phyloP scores from a whole-genome alignment of 2,888 invertebrate species.

The Corythucha ciliata region DNA sequence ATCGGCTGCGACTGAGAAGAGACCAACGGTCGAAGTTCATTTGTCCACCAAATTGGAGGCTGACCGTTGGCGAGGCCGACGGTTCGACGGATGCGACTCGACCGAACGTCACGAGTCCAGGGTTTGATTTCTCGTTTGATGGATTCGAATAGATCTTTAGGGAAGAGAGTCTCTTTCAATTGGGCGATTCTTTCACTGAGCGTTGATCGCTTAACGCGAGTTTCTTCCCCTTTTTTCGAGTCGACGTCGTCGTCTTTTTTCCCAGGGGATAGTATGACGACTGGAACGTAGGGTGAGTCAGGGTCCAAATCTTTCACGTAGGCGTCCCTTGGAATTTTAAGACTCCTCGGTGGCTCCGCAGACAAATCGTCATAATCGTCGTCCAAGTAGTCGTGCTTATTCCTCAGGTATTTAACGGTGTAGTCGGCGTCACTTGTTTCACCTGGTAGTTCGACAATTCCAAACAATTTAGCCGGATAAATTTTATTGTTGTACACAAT shows the following conservation, averaged over 20 bases:
- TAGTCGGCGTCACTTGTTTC: neutral
- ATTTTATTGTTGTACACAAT: constrained; percentile 27
- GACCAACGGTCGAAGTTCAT: too few species aligned
- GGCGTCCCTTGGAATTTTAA: constrained; percentile 22
- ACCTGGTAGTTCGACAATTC: constrained; percentile 8
- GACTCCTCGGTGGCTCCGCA: neutral
- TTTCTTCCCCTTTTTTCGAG: neutral
- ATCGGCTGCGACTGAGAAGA: too few species aligned
- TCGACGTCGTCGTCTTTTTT: neutral
- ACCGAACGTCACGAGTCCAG: neutral
- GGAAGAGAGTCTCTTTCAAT: constrained; percentile 12
- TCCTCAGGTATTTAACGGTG: neutral
- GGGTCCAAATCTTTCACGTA: constrained; percentile 15
- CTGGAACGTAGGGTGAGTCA: constrained; percentile 20
- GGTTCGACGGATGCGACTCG: too few species aligned
- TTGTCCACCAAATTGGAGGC: too few species aligned
- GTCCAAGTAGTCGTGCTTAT: neutral
- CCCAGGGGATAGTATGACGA: constrained; percentile 21
- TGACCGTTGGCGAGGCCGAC: too few species aligned
- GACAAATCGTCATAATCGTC: neutral
- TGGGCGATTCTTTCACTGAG: neutral
- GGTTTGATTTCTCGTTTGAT: neutral
- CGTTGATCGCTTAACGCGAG: constrained; percentile 14
- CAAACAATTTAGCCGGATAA: constrained; percentile 25
- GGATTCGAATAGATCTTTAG: too few species aligned